Percentiles rank a stretch among this genome's conserved stretches.
Evolutionary conservation across 2,797 vertebrate species (phyloP).

Genomic region (Lerista edwardsae): DNA sequence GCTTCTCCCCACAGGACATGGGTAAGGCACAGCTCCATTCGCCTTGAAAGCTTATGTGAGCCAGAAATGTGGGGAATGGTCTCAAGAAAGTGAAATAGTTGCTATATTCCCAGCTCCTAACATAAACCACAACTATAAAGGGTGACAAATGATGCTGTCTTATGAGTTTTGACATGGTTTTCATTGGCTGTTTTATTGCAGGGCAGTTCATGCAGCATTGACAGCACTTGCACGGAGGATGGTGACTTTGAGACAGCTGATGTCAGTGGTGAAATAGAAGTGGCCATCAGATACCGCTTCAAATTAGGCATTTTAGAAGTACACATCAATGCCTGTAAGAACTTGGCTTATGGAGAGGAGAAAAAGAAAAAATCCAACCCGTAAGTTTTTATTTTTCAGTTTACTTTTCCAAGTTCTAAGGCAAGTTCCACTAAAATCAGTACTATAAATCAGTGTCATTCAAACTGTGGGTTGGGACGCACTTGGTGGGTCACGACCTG

Average conservation of each 20-base stretch:
- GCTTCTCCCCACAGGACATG: neutral
- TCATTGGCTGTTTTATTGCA: slow-evolving; percentile 52
- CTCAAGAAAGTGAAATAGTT: neutral
- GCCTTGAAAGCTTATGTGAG: neutral
- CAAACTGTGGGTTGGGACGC: too few relatives aligned
- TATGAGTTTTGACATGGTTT: slow-evolving; percentile 35
- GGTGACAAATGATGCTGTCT: neutral
- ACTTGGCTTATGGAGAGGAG: slow-evolving; percentile 82
- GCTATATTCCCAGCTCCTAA: neutral
- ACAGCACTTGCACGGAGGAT: slow-evolving; percentile 82
- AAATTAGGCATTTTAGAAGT: slow-evolving; percentile 81
- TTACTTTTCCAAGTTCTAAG: neutral
- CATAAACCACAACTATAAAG: neutral
- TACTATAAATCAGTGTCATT: too few relatives aligned
- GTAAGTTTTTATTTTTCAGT: slow-evolving; percentile 80
- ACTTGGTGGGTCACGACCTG: too few relatives aligned
- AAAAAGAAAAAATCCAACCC: slow-evolving; percentile 89
- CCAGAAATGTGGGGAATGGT: slow-evolving; percentile 1
- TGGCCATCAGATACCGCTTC: slow-evolving; percentile 82
- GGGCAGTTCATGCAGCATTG: slow-evolving; percentile 81
- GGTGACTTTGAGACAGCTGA: slow-evolving; percentile 74
- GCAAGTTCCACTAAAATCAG: neutral
- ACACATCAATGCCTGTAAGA: slow-evolving; percentile 83
- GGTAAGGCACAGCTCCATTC: neutral
- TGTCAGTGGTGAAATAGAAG: slow-evolving; percentile 85